phyloP scores from a whole-genome alignment of 2,797 vertebrate genomes.

The Trachops cirrhosus region DNA sequence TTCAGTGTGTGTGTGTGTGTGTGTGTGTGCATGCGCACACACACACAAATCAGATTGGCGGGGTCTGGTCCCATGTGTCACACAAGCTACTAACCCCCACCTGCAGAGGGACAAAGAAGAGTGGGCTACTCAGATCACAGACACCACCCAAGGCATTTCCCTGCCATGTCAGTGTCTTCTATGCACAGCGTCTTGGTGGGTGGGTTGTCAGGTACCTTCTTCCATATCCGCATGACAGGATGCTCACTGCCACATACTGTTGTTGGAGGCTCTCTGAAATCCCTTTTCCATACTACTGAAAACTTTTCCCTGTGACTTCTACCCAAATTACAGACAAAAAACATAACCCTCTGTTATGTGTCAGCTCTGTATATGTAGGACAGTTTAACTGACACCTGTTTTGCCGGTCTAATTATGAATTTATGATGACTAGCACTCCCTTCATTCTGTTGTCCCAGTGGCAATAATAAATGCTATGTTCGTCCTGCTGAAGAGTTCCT shows the following conservation, averaged over 20 bases:
- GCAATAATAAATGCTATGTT: background rate
- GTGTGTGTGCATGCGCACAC: too few relatives aligned
- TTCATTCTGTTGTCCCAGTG: background rate
- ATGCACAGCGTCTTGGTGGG: background rate
- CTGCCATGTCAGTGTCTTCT: background rate
- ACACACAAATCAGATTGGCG: background rate
- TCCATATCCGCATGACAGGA: background rate
- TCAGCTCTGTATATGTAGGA: background rate
- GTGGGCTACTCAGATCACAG: background rate
- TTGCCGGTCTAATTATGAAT: background rate
- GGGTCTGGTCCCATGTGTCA: background rate
- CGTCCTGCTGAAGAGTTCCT: background rate
- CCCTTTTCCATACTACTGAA: background rate
- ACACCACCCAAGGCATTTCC: fast-evolving
- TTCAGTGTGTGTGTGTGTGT: background rate
- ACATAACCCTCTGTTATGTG: background rate
- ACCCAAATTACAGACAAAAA: background rate
- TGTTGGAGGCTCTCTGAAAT: background rate
- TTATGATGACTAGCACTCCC: background rate
- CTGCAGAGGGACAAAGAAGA: background rate
- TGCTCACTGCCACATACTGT: background rate
- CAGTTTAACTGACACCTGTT: background rate
- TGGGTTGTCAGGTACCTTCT: background rate
- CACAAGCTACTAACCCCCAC: background rate
- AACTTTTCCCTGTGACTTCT: background rate